phyloP scores from a whole-genome alignment of 2,797 vertebrate species.

The Anabas testudineus region DNA sequence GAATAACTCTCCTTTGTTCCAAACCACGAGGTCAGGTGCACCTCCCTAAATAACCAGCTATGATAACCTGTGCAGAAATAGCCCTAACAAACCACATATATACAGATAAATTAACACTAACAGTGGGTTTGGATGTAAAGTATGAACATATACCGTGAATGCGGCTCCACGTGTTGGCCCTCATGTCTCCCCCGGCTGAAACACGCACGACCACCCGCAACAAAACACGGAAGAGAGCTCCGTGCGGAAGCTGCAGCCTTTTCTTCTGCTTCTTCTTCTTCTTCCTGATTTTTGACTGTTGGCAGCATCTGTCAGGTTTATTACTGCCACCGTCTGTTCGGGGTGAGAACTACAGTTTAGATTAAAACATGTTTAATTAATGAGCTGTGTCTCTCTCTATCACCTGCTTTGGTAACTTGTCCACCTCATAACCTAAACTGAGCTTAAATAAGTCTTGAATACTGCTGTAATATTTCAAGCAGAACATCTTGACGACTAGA shows the following conservation, averaged over 20 bases:
- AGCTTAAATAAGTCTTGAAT: too few relatives aligned
- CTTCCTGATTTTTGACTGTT: background rate
- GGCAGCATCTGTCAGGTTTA: too few relatives aligned
- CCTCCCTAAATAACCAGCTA: conserved; percentile 9
- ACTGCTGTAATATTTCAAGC: too few relatives aligned
- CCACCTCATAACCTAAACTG: too few relatives aligned
- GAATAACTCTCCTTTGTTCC: too few relatives aligned
- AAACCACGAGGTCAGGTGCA: conserved; percentile 49
- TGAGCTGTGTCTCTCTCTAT: too few relatives aligned
- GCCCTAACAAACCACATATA: too few relatives aligned
- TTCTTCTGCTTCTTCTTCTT: background rate
- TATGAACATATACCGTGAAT: background rate
- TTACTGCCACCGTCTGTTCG: too few relatives aligned
- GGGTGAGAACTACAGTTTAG: too few relatives aligned
- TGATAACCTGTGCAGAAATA: background rate
- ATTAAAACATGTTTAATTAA: too few relatives aligned
- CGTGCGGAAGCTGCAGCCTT: background rate
- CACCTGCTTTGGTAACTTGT: too few relatives aligned
- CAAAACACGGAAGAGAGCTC: conserved; percentile 51
- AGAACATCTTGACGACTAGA: too few relatives aligned
- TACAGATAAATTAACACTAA: background rate
- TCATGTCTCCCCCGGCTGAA: accelerated
- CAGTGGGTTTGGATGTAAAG: accelerated
- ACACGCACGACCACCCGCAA: accelerated
- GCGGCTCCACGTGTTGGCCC: accelerated